phyloP scores from a whole-genome alignment of 2,113 vertebrate genomes.

The Mesembrinibis cayennensis region DNA sequence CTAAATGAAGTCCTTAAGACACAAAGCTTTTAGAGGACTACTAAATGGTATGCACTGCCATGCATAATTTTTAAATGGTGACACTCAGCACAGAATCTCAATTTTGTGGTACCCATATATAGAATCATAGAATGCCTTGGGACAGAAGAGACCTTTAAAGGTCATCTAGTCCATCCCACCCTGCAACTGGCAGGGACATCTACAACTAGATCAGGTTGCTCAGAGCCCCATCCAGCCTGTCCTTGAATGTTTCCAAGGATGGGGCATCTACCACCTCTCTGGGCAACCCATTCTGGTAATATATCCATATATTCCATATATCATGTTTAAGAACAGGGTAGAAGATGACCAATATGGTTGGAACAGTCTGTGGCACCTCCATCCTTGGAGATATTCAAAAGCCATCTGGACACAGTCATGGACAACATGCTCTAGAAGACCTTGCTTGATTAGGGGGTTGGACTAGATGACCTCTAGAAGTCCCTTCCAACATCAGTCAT shows the following conservation, averaged over 20 bases:
- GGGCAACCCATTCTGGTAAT: no score
- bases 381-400: background rate
- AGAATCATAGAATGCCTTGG: no score
- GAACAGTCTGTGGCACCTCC: background rate
- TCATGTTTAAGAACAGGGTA: background rate
- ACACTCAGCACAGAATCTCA: background rate
- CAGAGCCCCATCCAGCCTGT: no score
- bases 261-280: no score
- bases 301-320: background rate
- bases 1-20: background rate
- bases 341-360: background rate
- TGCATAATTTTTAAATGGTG: background rate
- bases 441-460: rapidly evolving
- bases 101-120: background rate
- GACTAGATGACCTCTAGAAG: background rate
- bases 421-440: background rate
- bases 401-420: background rate
- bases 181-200: no score
- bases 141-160: no score
- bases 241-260: no score
- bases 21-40: background rate
- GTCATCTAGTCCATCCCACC: no score
- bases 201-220: no score
- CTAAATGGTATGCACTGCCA: rapidly evolving
- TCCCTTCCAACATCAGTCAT: background rate